Base-by-base conservation (phyloP, 1,140 invertebrate species). In the Neocloeon triangulifer region DNA sequence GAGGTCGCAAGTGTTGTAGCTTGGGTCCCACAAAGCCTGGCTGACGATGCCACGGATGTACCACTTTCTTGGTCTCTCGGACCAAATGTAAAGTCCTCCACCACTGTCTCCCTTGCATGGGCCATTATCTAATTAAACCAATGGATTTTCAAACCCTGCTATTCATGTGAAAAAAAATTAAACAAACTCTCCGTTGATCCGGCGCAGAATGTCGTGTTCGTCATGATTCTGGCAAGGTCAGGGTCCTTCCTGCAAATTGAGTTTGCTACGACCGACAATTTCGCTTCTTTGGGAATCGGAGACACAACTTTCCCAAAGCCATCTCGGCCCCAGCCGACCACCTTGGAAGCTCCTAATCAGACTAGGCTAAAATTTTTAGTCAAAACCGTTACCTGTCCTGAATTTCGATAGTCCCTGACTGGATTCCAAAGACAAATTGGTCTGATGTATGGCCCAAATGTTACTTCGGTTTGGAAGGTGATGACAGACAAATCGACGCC, bases 101-200 rank as follows among this genome's bases (percentile, higher is more conserved):
- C 37, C 37, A 33, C 21, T 27, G 20, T 39, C 37, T 9, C 37
- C 37, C 14, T 33, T 28, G 19, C 37, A 39, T 9, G 32, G 30
- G 19, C 35, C 26, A 9, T 34, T 39, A 16, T 35, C 37, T 13
- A n/a, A n/a, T n/a, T n/a, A n/a, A n/a, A n/a, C n/a, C n/a, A n/a
- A n/a, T n/a, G 22, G 22, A 23, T 8, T n/a, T n/a, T n/a, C n/a
- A n/a, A n/a, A 23, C 22, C 8, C 22, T 8, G n/a, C n/a, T 8
- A n/a, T 23, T 8, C 8, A 23, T 8, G 22, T n/a, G n/a, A n/a
- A 23, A 23, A 23, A 8, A 23, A 23, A 23, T n/a, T 8, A 8
- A 23, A 8, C 22, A 23, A 23, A 8, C 8, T n/a, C n/a, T 23
- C 8, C 22, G n/a, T n/a, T 30, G 20, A 39, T 1, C 37, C 37